A percentile compares a stretch with the other conserved stretches of the same genome.
phyloP scores from a whole-genome alignment of 2,797 vertebrate species.

The Kryptolebias ocellatus region DNA sequence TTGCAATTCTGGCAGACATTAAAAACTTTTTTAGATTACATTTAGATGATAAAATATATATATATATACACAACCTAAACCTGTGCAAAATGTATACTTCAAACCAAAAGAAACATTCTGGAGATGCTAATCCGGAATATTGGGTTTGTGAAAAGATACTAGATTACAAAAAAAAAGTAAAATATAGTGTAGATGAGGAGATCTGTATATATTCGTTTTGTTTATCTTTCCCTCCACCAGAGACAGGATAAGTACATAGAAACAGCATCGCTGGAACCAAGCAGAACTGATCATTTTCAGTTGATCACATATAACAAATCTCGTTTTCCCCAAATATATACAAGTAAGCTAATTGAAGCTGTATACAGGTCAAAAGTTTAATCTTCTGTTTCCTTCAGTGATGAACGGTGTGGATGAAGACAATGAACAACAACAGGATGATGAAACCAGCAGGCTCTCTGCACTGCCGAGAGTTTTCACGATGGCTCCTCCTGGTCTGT shows the following conservation, averaged over 20 bases:
- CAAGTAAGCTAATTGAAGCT: conserved; percentile 45
- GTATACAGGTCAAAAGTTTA: conserved; percentile 44
- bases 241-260: conserved; percentile 35
- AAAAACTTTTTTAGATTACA: conserved; percentile 26
- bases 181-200: conserved; percentile 51
- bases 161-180: conserved; percentile 17
- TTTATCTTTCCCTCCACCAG: conserved; percentile 51
- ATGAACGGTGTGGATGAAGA: conserved; percentile 47
- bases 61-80: conserved; percentile 21
- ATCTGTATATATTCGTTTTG: conserved; percentile 70
- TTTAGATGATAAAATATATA: conserved; percentile 26
- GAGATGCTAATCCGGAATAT: conserved; percentile 28
- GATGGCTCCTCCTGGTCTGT: conserved; percentile 42
- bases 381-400: conserved; percentile 50
- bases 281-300: conserved; percentile 26
- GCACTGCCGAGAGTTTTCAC: conserved; percentile 28
- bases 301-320: conserved; percentile 46
- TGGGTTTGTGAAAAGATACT: conserved; percentile 34
- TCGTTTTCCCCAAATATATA: conserved; percentile 50
- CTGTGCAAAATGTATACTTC: conserved; percentile 54
- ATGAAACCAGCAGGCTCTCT: conserved; percentile 31
- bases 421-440: conserved; percentile 42
- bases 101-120: conserved; percentile 32
- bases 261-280: conserved; percentile 32
- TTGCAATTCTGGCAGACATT: conserved; percentile 13